Conservation (phyloP, 1,140 invertebrate genomes). For the Drosophila murphyi region DNA sequence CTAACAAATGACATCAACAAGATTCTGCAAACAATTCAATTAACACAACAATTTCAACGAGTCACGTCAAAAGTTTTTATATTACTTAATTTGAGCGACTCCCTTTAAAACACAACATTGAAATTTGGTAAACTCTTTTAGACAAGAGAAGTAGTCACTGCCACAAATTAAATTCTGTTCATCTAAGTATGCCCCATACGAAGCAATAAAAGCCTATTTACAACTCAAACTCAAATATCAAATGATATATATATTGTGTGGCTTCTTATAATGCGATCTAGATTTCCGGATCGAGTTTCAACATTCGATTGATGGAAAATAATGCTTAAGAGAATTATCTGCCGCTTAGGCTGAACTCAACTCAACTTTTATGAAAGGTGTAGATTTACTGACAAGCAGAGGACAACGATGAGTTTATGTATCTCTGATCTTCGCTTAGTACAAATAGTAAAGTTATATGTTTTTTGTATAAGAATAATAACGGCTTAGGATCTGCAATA, state of each 20-base stretch:
- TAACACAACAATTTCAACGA: slow-evolving; percentile 62
- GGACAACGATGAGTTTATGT: too few relatives aligned
- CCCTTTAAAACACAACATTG: not conserved
- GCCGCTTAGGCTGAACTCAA: not conserved
- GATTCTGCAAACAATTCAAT: slow-evolving; percentile 68
- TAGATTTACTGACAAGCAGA: too few relatives aligned
- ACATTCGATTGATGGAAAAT: not conserved
- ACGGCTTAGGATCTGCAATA: not conserved
- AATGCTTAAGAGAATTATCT: not conserved
- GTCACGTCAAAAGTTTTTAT: slow-evolving; percentile 42
- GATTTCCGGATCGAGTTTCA: not conserved
- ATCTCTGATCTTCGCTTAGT: too few relatives aligned
- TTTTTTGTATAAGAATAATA: not conserved
- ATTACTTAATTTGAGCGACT: not conserved
- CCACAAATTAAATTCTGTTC: not conserved
- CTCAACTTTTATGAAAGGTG: too few relatives aligned
- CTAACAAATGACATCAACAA: slow-evolving; percentile 46
- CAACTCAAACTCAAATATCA: not conserved
- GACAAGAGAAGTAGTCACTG: not conserved
- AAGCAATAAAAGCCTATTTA: too few relatives aligned
- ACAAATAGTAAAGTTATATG: too few relatives aligned
- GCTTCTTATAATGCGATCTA: not conserved
- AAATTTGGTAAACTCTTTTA: not conserved
- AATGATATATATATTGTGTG: slow-evolving; percentile 14
- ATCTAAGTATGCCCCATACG: too few relatives aligned